Evolutionary conservation across 37 sponge, comb jelly and placozoan genomes (phyloP).

Genomic region (Eunapius fragilis): DNA sequence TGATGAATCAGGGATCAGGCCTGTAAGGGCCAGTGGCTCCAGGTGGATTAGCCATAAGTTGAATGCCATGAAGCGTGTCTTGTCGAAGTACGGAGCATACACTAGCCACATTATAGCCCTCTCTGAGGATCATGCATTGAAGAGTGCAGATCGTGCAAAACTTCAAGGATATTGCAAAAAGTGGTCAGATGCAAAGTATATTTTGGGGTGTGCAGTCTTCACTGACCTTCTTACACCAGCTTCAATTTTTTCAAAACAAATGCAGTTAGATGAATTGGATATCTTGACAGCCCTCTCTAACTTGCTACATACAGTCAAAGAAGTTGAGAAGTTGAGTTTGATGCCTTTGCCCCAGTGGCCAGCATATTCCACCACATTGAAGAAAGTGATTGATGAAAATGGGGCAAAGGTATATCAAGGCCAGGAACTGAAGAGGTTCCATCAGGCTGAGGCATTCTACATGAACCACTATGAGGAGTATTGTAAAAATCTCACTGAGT

Average conservation of each 20-base stretch:
- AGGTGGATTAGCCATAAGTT: slow-evolving; percentile 52
- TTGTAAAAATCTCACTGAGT: slow-evolving; percentile 7
- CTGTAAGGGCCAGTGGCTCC: slow-evolving; percentile 49
- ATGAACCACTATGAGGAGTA: slow-evolving; percentile 30
- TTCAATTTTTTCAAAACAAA: slow-evolving; percentile 49
- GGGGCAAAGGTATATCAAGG: too few species aligned
- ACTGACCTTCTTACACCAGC: slow-evolving; percentile 36
- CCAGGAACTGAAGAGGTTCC: slow-evolving; percentile 30
- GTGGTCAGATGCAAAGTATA: slow-evolving; percentile 67
- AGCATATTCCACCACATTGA: slow-evolving; percentile 23
- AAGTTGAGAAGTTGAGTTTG: slow-evolving; percentile 30
- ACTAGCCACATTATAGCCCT: slow-evolving; percentile 44
- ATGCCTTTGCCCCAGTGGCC: slow-evolving; percentile 39
- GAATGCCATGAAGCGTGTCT: background rate
- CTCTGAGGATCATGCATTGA: slow-evolving; percentile 52
- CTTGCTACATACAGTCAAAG: slow-evolving; percentile 19
- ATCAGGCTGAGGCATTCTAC: slow-evolving; percentile 25
- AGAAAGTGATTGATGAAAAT: too few species aligned
- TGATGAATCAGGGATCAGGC: slow-evolving; percentile 47
- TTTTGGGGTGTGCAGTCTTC: slow-evolving; percentile 52
- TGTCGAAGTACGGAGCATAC: slow-evolving; percentile 49
- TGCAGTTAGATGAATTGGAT: slow-evolving; percentile 46
- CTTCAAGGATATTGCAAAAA: slow-evolving; percentile 46
- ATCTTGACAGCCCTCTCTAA: slow-evolving; percentile 31
- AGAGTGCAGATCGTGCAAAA: slow-evolving; percentile 56